A percentile compares a stretch with the other conserved stretches of the same genome.
phyloP scores from a whole-genome alignment of 2,888 invertebrate genomes.

The Caenorhabditis angaria region DNA sequence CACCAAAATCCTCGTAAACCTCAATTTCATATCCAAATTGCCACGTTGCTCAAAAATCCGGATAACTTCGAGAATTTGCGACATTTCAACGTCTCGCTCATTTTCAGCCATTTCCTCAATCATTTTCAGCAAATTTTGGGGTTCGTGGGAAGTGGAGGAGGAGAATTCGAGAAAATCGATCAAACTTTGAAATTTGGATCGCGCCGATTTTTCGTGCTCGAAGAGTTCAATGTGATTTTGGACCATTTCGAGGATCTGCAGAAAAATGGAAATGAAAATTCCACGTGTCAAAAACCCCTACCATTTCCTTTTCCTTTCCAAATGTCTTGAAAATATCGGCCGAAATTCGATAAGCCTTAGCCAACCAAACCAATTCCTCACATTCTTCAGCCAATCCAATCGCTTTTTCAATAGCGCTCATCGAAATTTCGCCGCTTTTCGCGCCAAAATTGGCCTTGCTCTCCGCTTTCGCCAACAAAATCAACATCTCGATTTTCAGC shows the following conservation, averaged over 20 bases:
- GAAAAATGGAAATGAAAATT: not conserved
- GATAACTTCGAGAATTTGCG: no score
- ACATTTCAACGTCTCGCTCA: no score
- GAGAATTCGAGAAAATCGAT: not conserved
- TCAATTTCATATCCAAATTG: no score
- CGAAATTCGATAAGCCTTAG: slow-evolving; percentile 13
- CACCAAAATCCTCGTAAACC: not conserved
- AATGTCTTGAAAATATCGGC: slow-evolving; percentile 24
- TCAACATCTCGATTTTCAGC: slow-evolving; percentile 33
- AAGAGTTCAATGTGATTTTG: slow-evolving; percentile 25
- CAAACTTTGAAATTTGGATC: slow-evolving; percentile 11
- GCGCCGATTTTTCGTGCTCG: slow-evolving; percentile 21
- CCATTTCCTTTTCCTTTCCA: slow-evolving; percentile 11
- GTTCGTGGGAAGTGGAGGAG: no score
- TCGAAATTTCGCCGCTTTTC: slow-evolving; percentile 26
- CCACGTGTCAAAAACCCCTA: not conserved
- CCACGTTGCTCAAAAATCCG: no score
- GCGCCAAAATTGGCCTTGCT: slow-evolving; percentile 17
- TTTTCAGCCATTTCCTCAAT: no score
- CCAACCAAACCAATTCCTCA: slow-evolving; percentile 20
- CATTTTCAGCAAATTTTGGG: no score
- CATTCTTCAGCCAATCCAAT: slow-evolving; percentile 39
- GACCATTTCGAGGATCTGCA: slow-evolving; percentile 17
- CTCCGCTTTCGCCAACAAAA: slow-evolving; percentile 40
- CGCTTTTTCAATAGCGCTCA: slow-evolving; percentile 36